A percentile compares a stretch with the other conserved stretches of the same genome.
Evolutionary conservation across 2,113 vertebrate species (phyloP).

Genomic region (Siniperca chuatsi): DNA sequence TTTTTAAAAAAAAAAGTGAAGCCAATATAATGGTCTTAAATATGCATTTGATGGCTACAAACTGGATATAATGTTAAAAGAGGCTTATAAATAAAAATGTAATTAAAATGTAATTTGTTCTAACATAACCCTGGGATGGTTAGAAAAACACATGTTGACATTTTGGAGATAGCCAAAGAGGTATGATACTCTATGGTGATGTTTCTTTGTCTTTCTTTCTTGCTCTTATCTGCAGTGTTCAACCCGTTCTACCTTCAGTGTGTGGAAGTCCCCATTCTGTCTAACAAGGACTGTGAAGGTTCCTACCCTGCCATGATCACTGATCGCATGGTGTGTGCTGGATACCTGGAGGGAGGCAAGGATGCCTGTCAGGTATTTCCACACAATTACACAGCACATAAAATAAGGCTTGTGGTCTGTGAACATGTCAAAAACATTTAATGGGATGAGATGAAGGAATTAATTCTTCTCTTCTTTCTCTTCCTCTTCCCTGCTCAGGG

Average conservation of each 20-base stretch:
- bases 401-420: neutral
- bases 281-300: constrained; percentile 59
- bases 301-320: constrained; percentile 83
- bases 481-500: constrained; percentile 66
- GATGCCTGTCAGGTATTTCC: constrained; percentile 86
- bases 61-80: no score
- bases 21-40: no score
- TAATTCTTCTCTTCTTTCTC: neutral
- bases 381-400: constrained; percentile 4
- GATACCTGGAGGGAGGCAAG: constrained; percentile 84
- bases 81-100: no score
- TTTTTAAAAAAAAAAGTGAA: no score
- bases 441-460: neutral
- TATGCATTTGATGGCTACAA: no score
- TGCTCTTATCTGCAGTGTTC: constrained; percentile 66
- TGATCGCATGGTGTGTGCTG: constrained; percentile 83
- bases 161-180: neutral
- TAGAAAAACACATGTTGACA: neutral
- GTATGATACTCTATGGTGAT: neutral
- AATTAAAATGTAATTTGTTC: no score
- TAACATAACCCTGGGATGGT: no score
- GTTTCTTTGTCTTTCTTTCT: neutral
- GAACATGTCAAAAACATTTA: neutral
- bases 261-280: constrained; percentile 81
- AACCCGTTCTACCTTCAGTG: constrained; percentile 83